Evolutionary conservation across 2,888 invertebrate genomes (phyloP), one percentile per base, ranked within the genome.

Genomic region (Cheilosia urbana): DNA sequence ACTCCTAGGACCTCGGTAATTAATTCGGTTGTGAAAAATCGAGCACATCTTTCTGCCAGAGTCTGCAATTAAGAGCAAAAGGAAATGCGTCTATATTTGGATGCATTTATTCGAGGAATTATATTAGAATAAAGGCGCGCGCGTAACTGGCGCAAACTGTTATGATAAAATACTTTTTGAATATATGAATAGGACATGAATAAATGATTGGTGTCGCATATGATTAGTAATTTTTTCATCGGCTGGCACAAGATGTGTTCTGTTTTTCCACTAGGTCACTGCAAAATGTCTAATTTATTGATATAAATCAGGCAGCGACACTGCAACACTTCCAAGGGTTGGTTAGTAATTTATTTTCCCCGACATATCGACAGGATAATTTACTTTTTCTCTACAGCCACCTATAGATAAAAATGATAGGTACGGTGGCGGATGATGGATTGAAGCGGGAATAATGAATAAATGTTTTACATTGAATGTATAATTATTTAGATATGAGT

Each of bases 131-230:
- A 37, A 37, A 11, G n/a, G 2, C n/a, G 13, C 4, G 30, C 15
- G 19, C 17, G 27, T 27, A 69, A 30, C 51, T 27, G 17, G 2
- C 49, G 72, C 76, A 77, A 57, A 69, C 85, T 88, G 89, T 89
- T 90, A 90, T 91, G 91, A 90, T 89, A 88, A 90, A 90, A 89
- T 91, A 90, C 90, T 90, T 88, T 88, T 89, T 88, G 89, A 91
- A 91, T 91, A 91, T 91, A 91, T 91, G 90, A 91, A 91, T 91
- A 91, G 90, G 88, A 87, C 88, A 89, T 90, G 90, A 90, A 91
- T 91, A 91, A 90, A 90, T 90, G 88, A 89, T 87, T 88, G 85
- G 49, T 87, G 88, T 88, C 88, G 90, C 90, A 90, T 91, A 88
- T 90, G 88, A 89, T 90, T 85, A 81, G 65, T 75, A 71, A 75